Conservation (phyloP, 2,113 vertebrate species). For the Actenoides lindsayi region DNA sequence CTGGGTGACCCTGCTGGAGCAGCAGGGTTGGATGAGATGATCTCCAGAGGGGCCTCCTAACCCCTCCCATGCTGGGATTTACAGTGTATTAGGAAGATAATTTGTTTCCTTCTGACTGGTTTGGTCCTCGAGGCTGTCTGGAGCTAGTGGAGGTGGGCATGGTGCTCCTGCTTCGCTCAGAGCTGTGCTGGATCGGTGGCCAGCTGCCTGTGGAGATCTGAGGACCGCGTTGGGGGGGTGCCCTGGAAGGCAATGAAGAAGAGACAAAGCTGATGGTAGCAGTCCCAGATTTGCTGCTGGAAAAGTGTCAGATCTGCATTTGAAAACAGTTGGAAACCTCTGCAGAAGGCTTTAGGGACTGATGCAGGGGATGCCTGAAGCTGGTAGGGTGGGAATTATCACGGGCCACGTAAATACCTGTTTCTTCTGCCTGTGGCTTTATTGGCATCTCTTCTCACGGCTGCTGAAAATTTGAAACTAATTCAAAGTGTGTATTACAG, state of each 20-base stretch:
- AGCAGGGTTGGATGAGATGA: background rate
- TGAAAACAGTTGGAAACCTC: background rate
- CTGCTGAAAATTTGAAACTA: background rate
- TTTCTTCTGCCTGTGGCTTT: background rate
- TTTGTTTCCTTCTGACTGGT: background rate
- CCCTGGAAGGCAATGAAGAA: background rate
- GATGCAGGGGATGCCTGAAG: background rate
- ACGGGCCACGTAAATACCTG: fast-evolving
- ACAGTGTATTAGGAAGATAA: background rate
- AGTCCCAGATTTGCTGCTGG: fast-evolving
- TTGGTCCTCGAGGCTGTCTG: background rate
- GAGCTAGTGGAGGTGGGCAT: background rate
- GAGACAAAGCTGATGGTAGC: background rate
- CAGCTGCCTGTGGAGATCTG: fast-evolving
- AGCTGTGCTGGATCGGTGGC: background rate
- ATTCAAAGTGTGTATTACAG: background rate
- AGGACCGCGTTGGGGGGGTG: fast-evolving
- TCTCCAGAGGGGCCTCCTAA: background rate
- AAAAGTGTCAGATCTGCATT: background rate
- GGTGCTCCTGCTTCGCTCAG: background rate
- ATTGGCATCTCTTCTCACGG: background rate
- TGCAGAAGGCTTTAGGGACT: background rate
- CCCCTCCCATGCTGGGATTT: background rate
- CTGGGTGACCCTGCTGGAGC: too few relatives aligned
- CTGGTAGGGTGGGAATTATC: background rate